Evolutionary conservation across 2,888 invertebrate genomes (phyloP), one percentile per base, ranked within the genome.

Genomic region (Drosophila ustulata): DNA sequence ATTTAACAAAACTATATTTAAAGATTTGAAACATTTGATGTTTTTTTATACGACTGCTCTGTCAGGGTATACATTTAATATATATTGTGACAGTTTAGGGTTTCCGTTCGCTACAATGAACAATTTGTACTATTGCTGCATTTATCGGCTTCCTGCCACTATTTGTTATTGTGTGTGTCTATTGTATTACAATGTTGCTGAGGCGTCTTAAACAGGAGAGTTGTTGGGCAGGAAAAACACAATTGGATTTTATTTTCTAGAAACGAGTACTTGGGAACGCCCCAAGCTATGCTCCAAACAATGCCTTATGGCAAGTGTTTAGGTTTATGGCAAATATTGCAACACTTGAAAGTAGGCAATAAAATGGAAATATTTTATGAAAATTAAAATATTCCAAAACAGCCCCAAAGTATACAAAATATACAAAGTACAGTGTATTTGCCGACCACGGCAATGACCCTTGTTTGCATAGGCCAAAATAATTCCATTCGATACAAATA

Each of bases 391-490:
- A 13, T 62, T 62, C 25, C 3, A n/a, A 3, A 1, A 1, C 41
- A 8, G 51, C 49, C 65, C 13, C 8, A 66, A 66, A 56, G 51
- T 50, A 53, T 77, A 71, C 8, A 66, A 66, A 56, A 49, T 50
- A 53, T 77, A 71, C 66, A 41, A 13, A 11, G 18, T 77, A 71
- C 66, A 41, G n/a, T n/a, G 18, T 8, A 23, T 43, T 46, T 32
- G 1, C 9, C 6, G 5, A 13, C 9, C 23, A 41, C 46, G 34
- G 8, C 49, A 55, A 47, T 62, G 53, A 66, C 53, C 63, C 59
- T 26, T 43, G 25, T 32, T 68, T 57, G 32, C 23, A 32, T 43
- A 37, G 34, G 56, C 37, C 58, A 23, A 56, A 43, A 55, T 51
- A 30, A 37, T 51, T 34, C 25, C 18, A 28, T 50, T 41, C 50